Base-by-base conservation (phyloP, 2,888 invertebrate species). In the Hanleya hanleyi region DNA sequence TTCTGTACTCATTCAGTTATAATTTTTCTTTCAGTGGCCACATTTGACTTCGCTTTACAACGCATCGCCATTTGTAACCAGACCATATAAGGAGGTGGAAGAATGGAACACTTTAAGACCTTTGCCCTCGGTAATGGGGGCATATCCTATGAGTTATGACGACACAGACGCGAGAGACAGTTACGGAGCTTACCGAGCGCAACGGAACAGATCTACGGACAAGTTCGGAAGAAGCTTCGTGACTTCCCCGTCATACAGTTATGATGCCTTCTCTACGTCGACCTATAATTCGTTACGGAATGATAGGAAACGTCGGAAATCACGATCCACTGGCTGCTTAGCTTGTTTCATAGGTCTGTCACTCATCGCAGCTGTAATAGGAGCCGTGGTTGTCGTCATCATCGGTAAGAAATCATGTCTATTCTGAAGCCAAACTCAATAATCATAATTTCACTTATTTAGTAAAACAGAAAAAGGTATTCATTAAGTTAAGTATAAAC, bases 1-100 rank as follows among this genome's bases (percentile, higher is more conserved):
- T 41, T 18, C 9, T 9, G 41, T 12, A 41, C 41, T 41, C 9
- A 41, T 41, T 41, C 18, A 12, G 9, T 41, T 41, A 12, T 18
- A 12, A 12, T 41, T 18, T 18, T 41, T 18, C 18, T 57, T 57
- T 29, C 57, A 57, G 57, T 57, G 57, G 57, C 57, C 57, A 29
- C 57, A 57, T 26, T 57, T 57, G 32, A 57, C 57, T 29, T 29
- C 57, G 5, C 57, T 57, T 4, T 57, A 57, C 57, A 57, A 57
- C 26, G 22, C 57, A 4, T 57, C 57, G 22, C 57, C 57, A 26
- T 57, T 57, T 26, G 29, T 57, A 22, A 29, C 22, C 15, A 15
- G 57, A 4, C 32, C 57, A 22, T 57, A 29, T 29, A 57, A 57
- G 32, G 57, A 57, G 32, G 57, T 57, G 1, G 57, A 57, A 15